A percentile compares a stretch with the other conserved stretches of the same genome.
Conservation (phyloP, 2,113 vertebrate species). For the Plecturocebus donacophilus region DNA sequence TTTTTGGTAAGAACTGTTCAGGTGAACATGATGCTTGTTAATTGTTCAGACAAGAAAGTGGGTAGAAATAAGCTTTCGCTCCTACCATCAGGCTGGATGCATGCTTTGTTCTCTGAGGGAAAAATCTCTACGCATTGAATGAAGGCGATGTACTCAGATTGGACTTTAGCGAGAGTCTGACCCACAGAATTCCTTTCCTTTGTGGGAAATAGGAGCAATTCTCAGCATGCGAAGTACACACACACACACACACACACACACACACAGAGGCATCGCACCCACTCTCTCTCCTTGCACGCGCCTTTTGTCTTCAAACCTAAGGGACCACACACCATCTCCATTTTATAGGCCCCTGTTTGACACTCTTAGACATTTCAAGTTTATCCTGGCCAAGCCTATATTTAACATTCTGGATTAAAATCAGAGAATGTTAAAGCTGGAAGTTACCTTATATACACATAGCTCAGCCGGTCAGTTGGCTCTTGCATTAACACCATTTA, state of each 20-base stretch:
- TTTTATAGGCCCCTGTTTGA: background rate
- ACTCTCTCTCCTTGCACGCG: background rate
- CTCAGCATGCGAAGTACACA: background rate
- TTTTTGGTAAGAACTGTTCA: background rate
- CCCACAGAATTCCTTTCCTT: background rate
- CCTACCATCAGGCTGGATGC: background rate
- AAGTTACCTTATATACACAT: background rate
- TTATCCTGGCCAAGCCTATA: background rate
- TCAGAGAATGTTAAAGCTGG: background rate
- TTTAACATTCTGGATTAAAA: constrained; percentile 60
- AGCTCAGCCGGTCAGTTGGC: background rate
- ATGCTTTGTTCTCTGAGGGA: background rate
- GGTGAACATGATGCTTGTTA: background rate
- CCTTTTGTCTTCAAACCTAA: constrained; percentile 27
- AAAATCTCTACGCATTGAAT: background rate
- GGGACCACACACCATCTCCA: background rate
- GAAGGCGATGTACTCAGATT: background rate
- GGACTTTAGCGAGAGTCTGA: background rate
- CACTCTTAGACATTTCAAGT: background rate
- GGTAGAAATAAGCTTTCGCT: background rate
- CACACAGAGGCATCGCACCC: background rate
- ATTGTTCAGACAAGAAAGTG: constrained; percentile 45
- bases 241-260: background rate
- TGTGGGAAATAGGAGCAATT: background rate
- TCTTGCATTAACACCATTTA: constrained; percentile 12